Evolutionary conservation across 2,888 invertebrate species (phyloP).

Genomic region (Melieria crassipennis): DNA sequence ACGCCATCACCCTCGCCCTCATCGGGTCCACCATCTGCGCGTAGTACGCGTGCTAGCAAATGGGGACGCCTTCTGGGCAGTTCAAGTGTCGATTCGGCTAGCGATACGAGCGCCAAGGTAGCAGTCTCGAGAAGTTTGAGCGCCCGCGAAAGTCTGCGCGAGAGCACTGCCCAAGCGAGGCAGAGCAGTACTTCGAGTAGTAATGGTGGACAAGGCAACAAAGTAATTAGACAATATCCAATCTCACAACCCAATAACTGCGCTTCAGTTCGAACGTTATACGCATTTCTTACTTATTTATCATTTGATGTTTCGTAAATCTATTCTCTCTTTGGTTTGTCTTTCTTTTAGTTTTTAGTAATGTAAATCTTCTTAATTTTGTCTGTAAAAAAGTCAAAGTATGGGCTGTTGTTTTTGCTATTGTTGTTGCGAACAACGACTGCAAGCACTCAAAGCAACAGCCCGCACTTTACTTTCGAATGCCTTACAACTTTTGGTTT

Average conservation of each 20-base stretch:
- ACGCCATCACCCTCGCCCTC: slow-evolving; percentile 66
- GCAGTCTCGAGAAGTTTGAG: slow-evolving; percentile 71
- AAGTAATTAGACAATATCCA: slow-evolving; percentile 60
- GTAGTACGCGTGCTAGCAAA: slow-evolving; percentile 72
- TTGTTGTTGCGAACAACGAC: too few relatives aligned
- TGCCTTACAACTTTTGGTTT: too few relatives aligned
- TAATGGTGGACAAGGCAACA: slow-evolving; percentile 67
- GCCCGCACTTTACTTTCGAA: too few relatives aligned
- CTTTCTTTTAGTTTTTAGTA: background rate
- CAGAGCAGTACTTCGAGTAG: slow-evolving; percentile 67
- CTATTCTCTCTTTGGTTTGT: background rate
- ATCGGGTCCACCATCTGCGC: slow-evolving; percentile 68
- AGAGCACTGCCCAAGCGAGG: slow-evolving; percentile 66
- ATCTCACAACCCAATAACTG: slow-evolving; percentile 18
- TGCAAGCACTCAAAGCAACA: too few relatives aligned
- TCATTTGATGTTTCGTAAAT: background rate
- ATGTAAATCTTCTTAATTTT: too few relatives aligned
- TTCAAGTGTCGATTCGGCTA: slow-evolving; percentile 79
- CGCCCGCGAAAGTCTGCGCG: slow-evolving; percentile 68
- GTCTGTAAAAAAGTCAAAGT: too few relatives aligned
- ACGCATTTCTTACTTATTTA: background rate
- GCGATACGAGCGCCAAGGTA: slow-evolving; percentile 70
- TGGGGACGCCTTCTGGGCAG: slow-evolving; percentile 86
- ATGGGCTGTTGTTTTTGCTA: too few relatives aligned
- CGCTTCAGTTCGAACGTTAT: background rate